Evolutionary conservation across 2,888 invertebrate species (phyloP).

Genomic region (Seladonia tumulorum): DNA sequence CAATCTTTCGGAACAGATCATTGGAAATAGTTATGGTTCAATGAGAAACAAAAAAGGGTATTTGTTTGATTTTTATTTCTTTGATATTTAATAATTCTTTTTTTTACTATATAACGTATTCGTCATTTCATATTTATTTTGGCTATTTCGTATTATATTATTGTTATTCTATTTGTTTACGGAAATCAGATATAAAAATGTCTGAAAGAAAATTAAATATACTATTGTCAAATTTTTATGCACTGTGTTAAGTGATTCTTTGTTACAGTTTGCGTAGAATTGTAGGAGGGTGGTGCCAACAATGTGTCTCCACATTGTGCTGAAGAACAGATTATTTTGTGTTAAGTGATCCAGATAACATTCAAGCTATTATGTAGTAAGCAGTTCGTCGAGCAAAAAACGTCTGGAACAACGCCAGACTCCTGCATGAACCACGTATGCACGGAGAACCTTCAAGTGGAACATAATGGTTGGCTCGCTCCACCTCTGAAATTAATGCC

Average conservation of each 20-base stretch:
- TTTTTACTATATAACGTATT: too few species aligned
- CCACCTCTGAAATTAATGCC: background rate
- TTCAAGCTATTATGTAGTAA: background rate
- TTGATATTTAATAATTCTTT: too few species aligned
- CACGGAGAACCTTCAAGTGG: background rate
- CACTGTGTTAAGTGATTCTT: background rate
- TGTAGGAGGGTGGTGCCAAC: background rate
- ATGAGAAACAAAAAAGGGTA: too few species aligned
- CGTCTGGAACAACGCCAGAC: background rate
- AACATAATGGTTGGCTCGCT: conserved; percentile 1
- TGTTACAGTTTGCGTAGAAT: background rate
- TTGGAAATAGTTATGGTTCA: background rate
- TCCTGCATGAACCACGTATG: background rate
- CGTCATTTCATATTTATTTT: too few species aligned
- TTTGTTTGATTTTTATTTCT: background rate
- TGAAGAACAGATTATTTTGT: background rate
- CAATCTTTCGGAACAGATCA: background rate
- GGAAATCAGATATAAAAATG: background rate
- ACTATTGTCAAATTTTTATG: background rate
- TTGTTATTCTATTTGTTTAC: too few species aligned
- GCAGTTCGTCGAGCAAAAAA: background rate
- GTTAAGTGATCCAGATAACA: background rate
- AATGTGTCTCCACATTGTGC: background rate
- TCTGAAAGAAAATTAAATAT: background rate
- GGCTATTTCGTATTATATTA: too few species aligned